Base-by-base conservation (phyloP, 2,888 invertebrate genomes). In the Linyphia triangularis region DNA sequence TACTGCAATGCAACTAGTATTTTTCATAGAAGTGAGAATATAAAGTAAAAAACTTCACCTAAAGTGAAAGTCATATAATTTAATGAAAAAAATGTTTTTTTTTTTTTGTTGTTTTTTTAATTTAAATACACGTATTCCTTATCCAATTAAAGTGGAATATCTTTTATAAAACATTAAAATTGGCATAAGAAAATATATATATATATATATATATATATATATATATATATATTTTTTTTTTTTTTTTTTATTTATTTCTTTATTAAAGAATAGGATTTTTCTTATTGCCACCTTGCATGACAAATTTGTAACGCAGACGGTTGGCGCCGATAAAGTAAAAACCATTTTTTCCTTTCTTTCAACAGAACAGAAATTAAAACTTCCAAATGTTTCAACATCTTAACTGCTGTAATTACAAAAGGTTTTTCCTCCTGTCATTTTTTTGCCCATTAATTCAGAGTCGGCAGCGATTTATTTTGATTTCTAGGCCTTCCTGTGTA, bases 341-440 rank as follows among this genome's bases (percentile, higher is more conserved):
- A 9, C 33, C 6, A 24, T 40, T 69, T 72, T 72, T 72, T 28
- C 22, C 3, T 51, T 0, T 51, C 51, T 51, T 51, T 19, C 30
- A 30, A 16, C 5, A 22, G 51, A 57, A 73, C 28, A 73, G 30
- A 59, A 73, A 33, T 28, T 51, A 43, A 40, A 40, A 10, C 9
- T 37, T 77, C 24, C 77, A 40, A 77, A 26, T 40, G 61, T 77
- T 77, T 77, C 61, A 63, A 77, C 63, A 63, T 40, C 51, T 67
- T 67, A 79, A 79, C 67, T 67, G 51, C 78, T 79, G 65, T 43
- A 79, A 79, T 79, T 79, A 77, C 67, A 51, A 79, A 79, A 63
- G 67, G 16, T 78, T 26, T 67, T 19, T 43, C 65, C 7, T 24
- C 30, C 37, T 59, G 57, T 51, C 33, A 59, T 59, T 81, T 77